These are phyloP conservation scores for Xanthorhoe spadicearia DNA, from an alignment of 2,888 invertebrate genomes.

Conservation along the genomic window DNA sequence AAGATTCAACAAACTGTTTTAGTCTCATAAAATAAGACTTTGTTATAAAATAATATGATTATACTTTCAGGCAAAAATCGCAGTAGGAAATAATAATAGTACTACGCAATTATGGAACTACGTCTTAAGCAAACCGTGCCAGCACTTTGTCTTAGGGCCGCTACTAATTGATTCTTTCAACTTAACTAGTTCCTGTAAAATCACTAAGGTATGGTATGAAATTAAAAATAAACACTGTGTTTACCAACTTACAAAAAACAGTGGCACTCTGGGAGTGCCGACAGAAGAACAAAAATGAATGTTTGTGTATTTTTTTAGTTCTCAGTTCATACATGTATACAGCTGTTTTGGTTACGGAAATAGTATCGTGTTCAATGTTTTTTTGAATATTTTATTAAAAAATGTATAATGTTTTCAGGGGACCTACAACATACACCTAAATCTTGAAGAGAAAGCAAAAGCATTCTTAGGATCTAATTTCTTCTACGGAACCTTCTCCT, in stretches of 20 bases:
- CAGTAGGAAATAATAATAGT: conserved; percentile 57
- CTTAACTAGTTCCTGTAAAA: conserved; percentile 63
- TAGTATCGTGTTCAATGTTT: conserved; percentile 21
- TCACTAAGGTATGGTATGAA: conserved; percentile 60
- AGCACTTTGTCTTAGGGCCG: conserved; percentile 75
- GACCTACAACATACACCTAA: conserved; percentile 62
- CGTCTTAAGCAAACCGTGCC: conserved; percentile 67
- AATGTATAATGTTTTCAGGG: conserved; percentile 60
- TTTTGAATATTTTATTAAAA: not conserved
- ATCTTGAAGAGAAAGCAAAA: conserved; percentile 57
- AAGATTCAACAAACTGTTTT: conserved; percentile 24
- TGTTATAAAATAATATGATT: conserved; percentile 34
- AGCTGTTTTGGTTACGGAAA: too few species aligned
- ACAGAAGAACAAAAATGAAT: too few species aligned
- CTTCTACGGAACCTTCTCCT: conserved; percentile 70
- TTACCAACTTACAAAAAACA: too few species aligned
- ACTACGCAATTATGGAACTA: conserved; percentile 70
- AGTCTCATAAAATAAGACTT: not conserved
- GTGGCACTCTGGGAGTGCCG: too few species aligned
- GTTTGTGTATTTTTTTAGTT: too few species aligned
- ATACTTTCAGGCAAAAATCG: conserved; percentile 63
- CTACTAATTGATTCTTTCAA: conserved; percentile 64
- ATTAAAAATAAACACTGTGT: not conserved
- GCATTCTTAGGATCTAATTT: conserved; percentile 68
- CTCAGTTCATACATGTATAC: too few species aligned